These are phyloP conservation scores for Isurus oxyrinchus DNA, from an alignment of 2,113 vertebrate species.

Conservation along the genomic window DNA sequence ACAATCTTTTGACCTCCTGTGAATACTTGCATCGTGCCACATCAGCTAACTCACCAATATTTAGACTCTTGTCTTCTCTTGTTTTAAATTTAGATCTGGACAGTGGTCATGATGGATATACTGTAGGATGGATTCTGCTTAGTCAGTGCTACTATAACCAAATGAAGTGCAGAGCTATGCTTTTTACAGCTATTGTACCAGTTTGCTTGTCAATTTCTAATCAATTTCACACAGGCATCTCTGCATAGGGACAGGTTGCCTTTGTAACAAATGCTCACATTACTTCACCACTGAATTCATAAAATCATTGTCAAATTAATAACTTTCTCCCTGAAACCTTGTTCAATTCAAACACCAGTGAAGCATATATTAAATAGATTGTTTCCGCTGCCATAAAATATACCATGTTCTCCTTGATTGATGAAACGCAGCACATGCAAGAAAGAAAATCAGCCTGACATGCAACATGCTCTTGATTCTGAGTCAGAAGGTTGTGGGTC, in stretches of 20 bases:
- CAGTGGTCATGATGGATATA: neutral
- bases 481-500: neutral
- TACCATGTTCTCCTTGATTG: neutral
- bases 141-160: neutral
- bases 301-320: constrained; percentile 16
- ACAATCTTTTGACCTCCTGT: neutral
- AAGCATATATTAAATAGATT: neutral
- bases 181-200: neutral
- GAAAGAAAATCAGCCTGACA: neutral
- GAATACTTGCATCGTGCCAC: neutral
- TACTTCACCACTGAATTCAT: neutral
- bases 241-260: neutral
- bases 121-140: neutral
- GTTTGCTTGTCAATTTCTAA: constrained; percentile 7
- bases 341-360: constrained; percentile 6
- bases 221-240: neutral
- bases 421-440: neutral
- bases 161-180: neutral
- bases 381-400: neutral
- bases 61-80: constrained; percentile 2
- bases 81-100: neutral
- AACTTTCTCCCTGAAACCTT: constrained; percentile 6
- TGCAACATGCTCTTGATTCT: no score
- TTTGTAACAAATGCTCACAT: constrained; percentile 4
- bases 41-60: constrained; percentile 9